Base-by-base conservation (phyloP, 2,888 invertebrate species). In the Asteroscopus sphinx region DNA sequence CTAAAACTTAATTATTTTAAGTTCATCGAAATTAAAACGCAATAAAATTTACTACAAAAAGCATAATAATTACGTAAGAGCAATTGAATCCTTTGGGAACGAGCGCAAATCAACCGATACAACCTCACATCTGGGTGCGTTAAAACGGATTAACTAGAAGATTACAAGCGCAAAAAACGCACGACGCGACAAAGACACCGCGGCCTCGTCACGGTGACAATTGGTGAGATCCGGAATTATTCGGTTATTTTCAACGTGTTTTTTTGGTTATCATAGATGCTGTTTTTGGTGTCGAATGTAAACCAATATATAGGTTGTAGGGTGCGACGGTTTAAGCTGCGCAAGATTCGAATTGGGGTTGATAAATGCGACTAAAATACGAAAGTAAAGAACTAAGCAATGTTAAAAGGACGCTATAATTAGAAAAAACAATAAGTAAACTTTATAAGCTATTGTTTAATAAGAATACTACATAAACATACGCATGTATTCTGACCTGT, bases 81-180 rank as follows among this genome's bases (percentile, higher is more conserved):
- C 71, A 76, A 80, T 75, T 62, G 64, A 77, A 69, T 80, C 80
- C 79, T 81, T 83, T 80, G 70, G 73, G 74, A 78, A 79, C 66
- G 60, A 67, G 73, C 74, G 76, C 78, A 83, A 83, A 85, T 86
- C 82, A 69, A 64, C 76, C 63, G 73, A 64, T 81, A 79, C 82
- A 69, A 76, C 78, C 77, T 80, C 91, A 88, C 94, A 94, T 94
- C 92, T 94, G 93, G 90, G 86, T 83, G 89, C 88, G 91, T 89
- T 93, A 92, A 93, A 94, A 93, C 89, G 92, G 94, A 93, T 94
- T 94, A 94, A 84, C 85, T 69, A 77, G 80, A 85, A 91, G 93
- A 93, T 94, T 93, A 93, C 90, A 89, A 85, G 85, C 77, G 52
- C 89, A 91, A 93, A 91, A 86, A 77, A 77, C 68, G 54, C 73